phyloP scores from a whole-genome alignment of 2,113 vertebrate genomes.

The Rhinoptilus africanus region DNA sequence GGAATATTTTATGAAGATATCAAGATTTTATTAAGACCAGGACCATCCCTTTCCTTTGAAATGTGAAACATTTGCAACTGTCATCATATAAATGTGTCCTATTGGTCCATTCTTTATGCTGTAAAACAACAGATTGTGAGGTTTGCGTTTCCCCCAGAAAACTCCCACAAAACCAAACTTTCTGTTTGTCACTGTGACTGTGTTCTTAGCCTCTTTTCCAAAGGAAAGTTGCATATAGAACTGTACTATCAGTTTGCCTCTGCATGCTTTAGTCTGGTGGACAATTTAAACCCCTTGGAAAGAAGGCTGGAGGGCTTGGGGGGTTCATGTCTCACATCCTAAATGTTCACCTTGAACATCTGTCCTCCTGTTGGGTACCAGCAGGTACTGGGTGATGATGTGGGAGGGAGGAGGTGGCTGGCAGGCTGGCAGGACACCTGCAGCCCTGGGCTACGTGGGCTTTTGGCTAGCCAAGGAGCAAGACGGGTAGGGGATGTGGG shows the following conservation, averaged over 20 bases:
- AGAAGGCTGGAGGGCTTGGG: not conserved
- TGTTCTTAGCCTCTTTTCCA: not conserved
- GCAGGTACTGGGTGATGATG: not conserved
- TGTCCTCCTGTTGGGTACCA: not conserved
- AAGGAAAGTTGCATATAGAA: not conserved
- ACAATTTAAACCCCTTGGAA: not conserved
- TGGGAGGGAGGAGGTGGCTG: not conserved
- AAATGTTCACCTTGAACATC: not conserved
- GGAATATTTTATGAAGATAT: not conserved
- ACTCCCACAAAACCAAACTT: not conserved
- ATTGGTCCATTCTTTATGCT: not conserved
- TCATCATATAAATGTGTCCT: not conserved
- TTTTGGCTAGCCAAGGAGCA: not conserved
- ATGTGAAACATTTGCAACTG: not conserved
- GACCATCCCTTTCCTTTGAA: not conserved
- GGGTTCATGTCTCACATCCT: not conserved
- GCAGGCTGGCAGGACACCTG: not conserved
- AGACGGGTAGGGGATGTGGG: not conserved
- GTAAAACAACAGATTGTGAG: not conserved
- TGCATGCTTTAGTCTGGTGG: not conserved
- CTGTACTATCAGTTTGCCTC: not conserved
- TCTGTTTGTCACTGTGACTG: not conserved
- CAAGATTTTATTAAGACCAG: not conserved
- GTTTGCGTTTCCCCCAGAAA: not conserved
- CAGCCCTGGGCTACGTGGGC: rapidly evolving